Base-by-base conservation (phyloP, 2,113 vertebrate species). In the Cettia cetti region DNA sequence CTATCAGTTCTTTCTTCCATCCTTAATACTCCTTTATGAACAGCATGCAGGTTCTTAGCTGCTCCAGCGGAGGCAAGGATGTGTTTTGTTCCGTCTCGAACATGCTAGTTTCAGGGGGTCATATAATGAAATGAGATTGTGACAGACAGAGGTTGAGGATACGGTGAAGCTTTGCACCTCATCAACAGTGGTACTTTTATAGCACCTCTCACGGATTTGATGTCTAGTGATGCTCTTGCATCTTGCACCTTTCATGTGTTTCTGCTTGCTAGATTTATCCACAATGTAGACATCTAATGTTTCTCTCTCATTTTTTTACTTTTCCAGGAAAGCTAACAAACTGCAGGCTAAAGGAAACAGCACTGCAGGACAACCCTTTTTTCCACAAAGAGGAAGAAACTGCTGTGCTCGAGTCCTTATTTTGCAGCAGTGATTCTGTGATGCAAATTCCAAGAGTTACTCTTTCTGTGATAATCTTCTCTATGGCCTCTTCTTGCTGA, bases 401-500 rank as follows among this genome's bases (percentile, higher is more conserved):
- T 75, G 40, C n/a, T 91, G 66, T 75, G 33, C 37, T 89, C 30
- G 33, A 75, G 42, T 82, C 57, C 65, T 82, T 27, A 22, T n/a
- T 24, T 78, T 93, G 76, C 45, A 61, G 40, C 52, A 59, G 50
- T 78, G 74, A 77, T 77, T 54, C 77, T 92, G 78, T 72, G 83
- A 90, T 97, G 95, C 95, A 89, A 71, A 15, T 90, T 95, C 72
- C 57, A 96, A 66, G 95, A 96, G 45, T 87, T 95, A 88, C 15
- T 82, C 26, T 47, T 84, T 96, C 97, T 94, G 91, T 96, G 94
- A 98, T 98, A 96, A 97, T 97, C 98, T 98, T 98, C 98, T 98
- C 97, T 98, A 98, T 98, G 98, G 97, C 94, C 94, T 97, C 91
- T 98, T 99, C 95, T 97, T 98, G 87, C 95, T 99, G 98, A 98